Percentiles rank a stretch among this genome's conserved stretches.
phyloP scores from a whole-genome alignment of 2,113 vertebrate species.

The Cyanocitta stelleri region DNA sequence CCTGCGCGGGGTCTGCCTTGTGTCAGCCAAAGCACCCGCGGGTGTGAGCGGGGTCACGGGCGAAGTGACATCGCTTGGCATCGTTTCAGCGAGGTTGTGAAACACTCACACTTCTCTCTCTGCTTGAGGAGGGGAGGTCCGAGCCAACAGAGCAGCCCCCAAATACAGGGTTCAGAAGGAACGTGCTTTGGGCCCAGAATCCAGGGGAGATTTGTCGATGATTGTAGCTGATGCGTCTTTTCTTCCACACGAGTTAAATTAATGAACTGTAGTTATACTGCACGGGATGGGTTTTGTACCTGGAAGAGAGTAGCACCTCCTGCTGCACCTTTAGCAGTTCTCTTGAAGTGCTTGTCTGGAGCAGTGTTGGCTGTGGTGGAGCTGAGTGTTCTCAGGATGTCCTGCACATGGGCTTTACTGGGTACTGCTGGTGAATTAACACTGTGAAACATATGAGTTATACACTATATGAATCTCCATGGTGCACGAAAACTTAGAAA shows the following conservation, averaged over 20 bases:
- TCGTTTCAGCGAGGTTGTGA: neutral
- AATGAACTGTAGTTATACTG: neutral
- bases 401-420: neutral
- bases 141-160: neutral
- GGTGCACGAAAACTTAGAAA: neutral
- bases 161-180: neutral
- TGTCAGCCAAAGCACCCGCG: no score
- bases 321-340: neutral
- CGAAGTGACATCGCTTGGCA: rapidly evolving
- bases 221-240: rapidly evolving
- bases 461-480: rapidly evolving
- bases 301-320: neutral
- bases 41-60: no score
- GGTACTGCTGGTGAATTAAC: neutral
- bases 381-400: neutral
- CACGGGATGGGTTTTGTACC: rapidly evolving
- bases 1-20: neutral
- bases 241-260: neutral
- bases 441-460: rapidly evolving
- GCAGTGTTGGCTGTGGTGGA: neutral
- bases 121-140: neutral
- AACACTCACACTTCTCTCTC: rapidly evolving
- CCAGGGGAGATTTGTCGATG: neutral
- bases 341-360: neutral
- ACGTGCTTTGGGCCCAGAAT: no score